Conservation (phyloP, 2,888 invertebrate species). For the Nephrotoma guestfalica region DNA sequence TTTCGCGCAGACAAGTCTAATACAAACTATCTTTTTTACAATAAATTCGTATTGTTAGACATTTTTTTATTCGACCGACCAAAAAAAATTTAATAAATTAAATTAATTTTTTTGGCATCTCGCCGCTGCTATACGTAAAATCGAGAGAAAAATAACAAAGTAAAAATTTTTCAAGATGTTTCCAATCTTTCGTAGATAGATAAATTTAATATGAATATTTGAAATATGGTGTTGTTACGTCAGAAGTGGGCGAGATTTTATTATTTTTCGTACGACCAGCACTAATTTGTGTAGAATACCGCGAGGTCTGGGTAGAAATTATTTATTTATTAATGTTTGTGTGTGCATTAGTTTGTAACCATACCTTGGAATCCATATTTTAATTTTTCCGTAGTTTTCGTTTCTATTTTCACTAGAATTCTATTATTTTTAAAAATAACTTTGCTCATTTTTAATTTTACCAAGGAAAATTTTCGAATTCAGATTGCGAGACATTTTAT, state of each 20-base stretch:
- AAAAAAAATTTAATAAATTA: neutral
- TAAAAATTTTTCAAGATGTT: neutral
- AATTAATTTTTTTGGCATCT: neutral
- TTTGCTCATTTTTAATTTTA: neutral
- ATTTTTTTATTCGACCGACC: neutral
- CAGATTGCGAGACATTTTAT: neutral
- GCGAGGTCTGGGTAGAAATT: neutral
- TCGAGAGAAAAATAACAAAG: neutral
- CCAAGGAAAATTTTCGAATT: neutral
- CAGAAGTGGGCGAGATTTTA: neutral
- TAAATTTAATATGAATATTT: neutral
- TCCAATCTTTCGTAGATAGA: neutral
- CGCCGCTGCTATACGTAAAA: neutral
- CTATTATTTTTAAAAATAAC: neutral
- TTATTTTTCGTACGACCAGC: neutral
- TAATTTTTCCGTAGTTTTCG: neutral
- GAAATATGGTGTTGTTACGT: neutral
- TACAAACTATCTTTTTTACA: neutral
- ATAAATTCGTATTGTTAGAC: neutral
- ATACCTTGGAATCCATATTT: neutral
- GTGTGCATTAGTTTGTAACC: neutral
- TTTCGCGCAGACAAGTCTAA: neutral
- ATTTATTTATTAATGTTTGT: neutral
- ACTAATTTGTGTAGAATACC: neutral
- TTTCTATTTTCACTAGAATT: neutral